phyloP scores from a whole-genome alignment of 2,113 vertebrate species.

The Archocentrus centrarchus region DNA sequence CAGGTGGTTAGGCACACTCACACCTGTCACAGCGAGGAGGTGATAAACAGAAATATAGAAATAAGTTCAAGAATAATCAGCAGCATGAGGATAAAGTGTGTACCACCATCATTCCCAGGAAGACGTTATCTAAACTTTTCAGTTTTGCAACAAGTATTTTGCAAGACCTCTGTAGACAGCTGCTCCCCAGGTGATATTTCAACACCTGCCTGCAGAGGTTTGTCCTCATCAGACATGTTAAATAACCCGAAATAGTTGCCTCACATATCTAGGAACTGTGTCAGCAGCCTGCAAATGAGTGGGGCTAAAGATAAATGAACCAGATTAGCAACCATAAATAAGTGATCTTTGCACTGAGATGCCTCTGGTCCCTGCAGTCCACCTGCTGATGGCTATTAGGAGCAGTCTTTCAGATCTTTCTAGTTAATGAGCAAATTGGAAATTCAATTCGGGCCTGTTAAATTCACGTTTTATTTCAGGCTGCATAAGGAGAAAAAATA shows the following conservation, averaged over 20 bases:
- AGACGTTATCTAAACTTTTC: constrained; percentile 1
- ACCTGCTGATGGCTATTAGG: constrained; percentile 9
- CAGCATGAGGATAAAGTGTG: not conserved
- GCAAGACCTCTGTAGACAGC: constrained; percentile 55
- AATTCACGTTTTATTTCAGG: constrained; percentile 2
- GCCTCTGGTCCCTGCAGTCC: constrained; percentile 18
- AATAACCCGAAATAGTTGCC: constrained; percentile 11
- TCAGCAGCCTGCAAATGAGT: constrained; percentile 36
- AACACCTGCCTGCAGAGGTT: constrained; percentile 39
- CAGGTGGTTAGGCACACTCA: not conserved
- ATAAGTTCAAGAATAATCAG: not conserved
- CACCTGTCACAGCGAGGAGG: not conserved
- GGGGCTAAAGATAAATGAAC: constrained; percentile 54
- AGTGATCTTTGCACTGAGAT: constrained; percentile 61
- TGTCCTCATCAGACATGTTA: constrained; percentile 11
- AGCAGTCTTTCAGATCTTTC: constrained; percentile 14
- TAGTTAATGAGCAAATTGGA: constrained; percentile 8
- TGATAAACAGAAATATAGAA: constrained; percentile 5
- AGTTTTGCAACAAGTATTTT: constrained; percentile 40
- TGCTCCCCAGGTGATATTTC: constrained; percentile 43
- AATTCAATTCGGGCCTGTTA: not conserved
- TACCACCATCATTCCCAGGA: not conserved
- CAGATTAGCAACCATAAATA: constrained; percentile 64
- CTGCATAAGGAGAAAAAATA: not conserved
- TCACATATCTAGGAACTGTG: constrained; percentile 52